Evolutionary conservation across 2,797 vertebrate species (phyloP), one percentile per base, ranked within the genome.

Genomic region (Odontamblyopus rebecca): DNA sequence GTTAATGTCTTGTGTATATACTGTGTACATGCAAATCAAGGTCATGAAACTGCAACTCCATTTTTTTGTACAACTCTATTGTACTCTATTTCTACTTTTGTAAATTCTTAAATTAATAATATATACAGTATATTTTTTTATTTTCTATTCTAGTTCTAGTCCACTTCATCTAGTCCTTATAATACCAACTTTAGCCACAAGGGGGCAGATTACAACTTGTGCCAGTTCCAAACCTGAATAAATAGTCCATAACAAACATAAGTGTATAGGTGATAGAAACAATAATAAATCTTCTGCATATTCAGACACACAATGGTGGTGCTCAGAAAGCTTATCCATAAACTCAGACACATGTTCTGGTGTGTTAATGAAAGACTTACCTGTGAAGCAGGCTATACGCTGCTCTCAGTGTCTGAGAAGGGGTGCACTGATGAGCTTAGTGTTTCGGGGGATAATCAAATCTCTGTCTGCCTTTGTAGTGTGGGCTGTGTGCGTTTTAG

Each of bases 341-440:
- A 89, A 87, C 78, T 86, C 72, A 83, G 87, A 87, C 89, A 85
- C 85, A 88, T 86, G 89, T 84, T 86, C 78, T 86, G 75, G 79
- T 67, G 81, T 80, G 83, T 89, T 89, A 89, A 92, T 90, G 89
- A 89, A 86, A 89, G 82, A 74, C 74, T 85, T 73, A 67, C 78
- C 88, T 87, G 87, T 89, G 87, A 81, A 79, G 71, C 77, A 71
- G 85, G 76, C 71, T 68, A 77, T 85, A 75, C 87, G 79, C 74
- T 77, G 87, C 83, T 88, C 83, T 65, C 60, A 73, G 76, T 78
- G 67, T 74, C 73, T 89, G 76, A 89, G 72, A 83, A 72, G 72
- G 79, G 85, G 87, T 5, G 57, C 26, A 60, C 76, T 63, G 67
- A 51, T 61, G 61, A 66, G 41, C 70, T 67, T 70, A 57, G 68